Base-by-base conservation (phyloP, 2,888 invertebrate genomes). In the Lobophora halterata region DNA sequence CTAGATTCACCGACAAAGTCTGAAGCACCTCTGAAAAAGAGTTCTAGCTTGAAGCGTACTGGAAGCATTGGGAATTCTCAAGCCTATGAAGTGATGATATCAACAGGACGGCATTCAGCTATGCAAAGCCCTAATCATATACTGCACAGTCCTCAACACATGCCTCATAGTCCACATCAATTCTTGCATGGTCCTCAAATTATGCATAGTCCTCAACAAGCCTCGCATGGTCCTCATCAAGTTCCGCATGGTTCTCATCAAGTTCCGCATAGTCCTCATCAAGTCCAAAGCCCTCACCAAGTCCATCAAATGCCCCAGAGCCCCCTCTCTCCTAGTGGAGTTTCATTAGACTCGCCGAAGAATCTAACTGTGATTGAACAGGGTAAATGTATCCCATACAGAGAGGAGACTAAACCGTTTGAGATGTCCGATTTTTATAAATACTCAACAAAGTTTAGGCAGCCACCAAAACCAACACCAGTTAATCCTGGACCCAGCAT, bases 401-500 rank as follows among this genome's bases (percentile, higher is more conserved):
- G 95, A 63, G 98, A 98, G 83, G 95, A 96, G 37, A 95, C 96
- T 0, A 98, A 98, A 72, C 98, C 98, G 2, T 98, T 97, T 82
- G 98, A 98, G 88, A 97, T 98, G 95, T 93, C 97, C 0, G 98
- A 98, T 79, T 98, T 97, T 77, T 98, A 97, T 76, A 98, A 98
- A 79, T 98, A 98, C 76, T 98, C 97, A 31, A 97, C 97, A 3
- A 97, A 97, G 72, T 96, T 94, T 73, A 91, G 97, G 46, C 93
- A 96, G 61, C 69, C 71, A 34, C 79, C 72, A 27, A 85, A 81
- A 46, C 57, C 59, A 19, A 52, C 65, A 1, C 46, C 65, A 18
- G 62, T 66, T 3, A 75, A 65, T 42, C 67, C 73, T 16, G 65
- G 71, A 9, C 65, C 77, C 6, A 78, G 66, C 55, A 54, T 65